Conservation (phyloP, 2,797 vertebrate genomes). For the Mormyrops boulengeri region DNA sequence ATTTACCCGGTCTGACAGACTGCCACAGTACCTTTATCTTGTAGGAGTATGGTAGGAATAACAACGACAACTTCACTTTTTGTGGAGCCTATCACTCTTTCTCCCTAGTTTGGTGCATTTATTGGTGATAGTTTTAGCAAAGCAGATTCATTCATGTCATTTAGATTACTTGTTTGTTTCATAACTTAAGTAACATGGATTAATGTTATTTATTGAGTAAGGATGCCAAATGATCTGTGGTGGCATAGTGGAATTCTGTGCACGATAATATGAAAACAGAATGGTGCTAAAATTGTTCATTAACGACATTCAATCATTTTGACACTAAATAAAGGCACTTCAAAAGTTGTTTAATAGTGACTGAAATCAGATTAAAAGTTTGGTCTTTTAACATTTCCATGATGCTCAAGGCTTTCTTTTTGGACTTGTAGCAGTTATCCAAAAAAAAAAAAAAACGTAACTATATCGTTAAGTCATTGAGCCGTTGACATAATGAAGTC, state of each 20-base stretch:
- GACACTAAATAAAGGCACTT: neutral
- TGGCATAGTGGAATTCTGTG: neutral
- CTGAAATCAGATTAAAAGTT: neutral
- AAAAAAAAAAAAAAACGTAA: neutral
- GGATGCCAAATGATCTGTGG: neutral
- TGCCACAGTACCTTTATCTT: neutral
- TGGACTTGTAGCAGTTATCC: neutral
- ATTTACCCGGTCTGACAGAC: neutral
- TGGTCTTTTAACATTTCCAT: neutral
- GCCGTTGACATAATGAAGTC: neutral
- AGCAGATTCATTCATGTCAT: neutral
- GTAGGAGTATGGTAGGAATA: neutral
- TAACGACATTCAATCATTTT: neutral
- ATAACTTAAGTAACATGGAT: neutral
- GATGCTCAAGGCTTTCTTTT: neutral
- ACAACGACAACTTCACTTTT: neutral
- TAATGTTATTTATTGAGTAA: neutral
- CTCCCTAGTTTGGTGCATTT: neutral
- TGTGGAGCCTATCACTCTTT: neutral
- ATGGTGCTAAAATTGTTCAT: neutral
- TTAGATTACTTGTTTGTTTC: neutral
- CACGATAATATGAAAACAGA: neutral
- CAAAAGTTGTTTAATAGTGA: neutral
- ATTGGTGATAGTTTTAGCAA: neutral
- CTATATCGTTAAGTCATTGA: neutral